Conservation (phyloP, 2,797 vertebrate genomes). For the Platalea minor region DNA sequence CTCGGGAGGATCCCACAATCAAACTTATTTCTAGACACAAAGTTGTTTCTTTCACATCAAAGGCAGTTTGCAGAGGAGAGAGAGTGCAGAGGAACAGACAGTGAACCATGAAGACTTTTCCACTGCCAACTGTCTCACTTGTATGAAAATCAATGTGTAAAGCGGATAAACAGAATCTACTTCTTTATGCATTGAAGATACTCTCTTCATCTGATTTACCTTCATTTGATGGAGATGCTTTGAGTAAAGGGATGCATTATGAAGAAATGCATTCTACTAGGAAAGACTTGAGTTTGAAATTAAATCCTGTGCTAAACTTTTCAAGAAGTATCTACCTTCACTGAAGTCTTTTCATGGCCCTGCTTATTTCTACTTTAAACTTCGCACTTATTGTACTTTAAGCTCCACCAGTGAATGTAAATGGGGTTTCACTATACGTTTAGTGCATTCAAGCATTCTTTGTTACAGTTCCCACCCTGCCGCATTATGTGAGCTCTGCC, state of each 20-base stretch:
- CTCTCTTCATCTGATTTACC: constrained; percentile 45
- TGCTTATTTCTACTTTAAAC: constrained; percentile 75
- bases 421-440: constrained; percentile 77
- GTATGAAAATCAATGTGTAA: constrained; percentile 21
- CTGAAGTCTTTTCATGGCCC: constrained; percentile 71
- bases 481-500: constrained; percentile 75
- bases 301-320: constrained; percentile 70
- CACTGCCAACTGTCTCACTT: neutral
- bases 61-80: neutral
- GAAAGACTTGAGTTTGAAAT: constrained; percentile 57
- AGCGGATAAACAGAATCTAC: neutral
- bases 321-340: constrained; percentile 69
- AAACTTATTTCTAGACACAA: neutral
- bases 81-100: neutral
- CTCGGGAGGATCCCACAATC: neutral
- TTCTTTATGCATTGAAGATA: neutral
- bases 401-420: constrained; percentile 77
- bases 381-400: constrained; percentile 74
- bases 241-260: constrained; percentile 28
- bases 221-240: neutral
- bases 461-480: constrained; percentile 75
- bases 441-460: constrained; percentile 79
- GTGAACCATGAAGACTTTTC: neutral
- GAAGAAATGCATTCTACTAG: constrained; percentile 46
- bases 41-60: neutral